Base-by-base conservation (phyloP, 2,888 invertebrate genomes). In the Pollenia griseotomentosa region DNA sequence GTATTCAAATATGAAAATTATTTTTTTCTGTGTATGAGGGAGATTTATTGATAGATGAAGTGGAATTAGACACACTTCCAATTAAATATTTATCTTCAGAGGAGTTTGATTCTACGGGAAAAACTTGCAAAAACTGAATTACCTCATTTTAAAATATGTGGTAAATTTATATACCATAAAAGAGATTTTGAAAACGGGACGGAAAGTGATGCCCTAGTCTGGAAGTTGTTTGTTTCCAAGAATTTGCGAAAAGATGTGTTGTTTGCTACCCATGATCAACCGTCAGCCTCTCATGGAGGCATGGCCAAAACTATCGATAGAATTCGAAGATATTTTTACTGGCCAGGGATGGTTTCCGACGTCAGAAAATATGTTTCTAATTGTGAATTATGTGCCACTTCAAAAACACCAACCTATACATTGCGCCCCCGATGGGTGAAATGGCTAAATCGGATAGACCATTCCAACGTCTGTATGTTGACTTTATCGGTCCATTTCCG, bases 121-220 rank as follows among this genome's bases (percentile, higher is more conserved):
- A 23, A 23, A 23, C 3, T 23, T 23, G 23, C 23, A 23, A 23
- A 23, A 23, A 23, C 23, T 23, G 23, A 23, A 23, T 2, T 23
- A 23, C 23, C 23, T 23, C 33, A 68, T 23, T 68, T 33, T 9
- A 51, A 23, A 2, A 2, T 51, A 14, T 9, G 8, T 7, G 48
- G 33, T 1, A 51, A 68, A 23, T 68, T 51, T 23, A 51, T 68
- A n/a, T 68, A 68, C n/a, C 8, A 68, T 8, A 11, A 48, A 12
- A 46, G 16, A 11, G 57, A 59, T 1, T 68, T 68, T 33, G 33
- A 51, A n/a, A 14, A 9, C 1, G 51, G 33, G 19, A 9, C 9
- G 3, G n/a, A 51, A 5, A 9, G n/a, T 46, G 46, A 8, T 65
- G 14, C 42, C 2, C 12, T 23, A 10, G 14, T 2, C 16, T 68